phyloP scores from a whole-genome alignment of 2,113 vertebrate species.

The Nothocercus julius region DNA sequence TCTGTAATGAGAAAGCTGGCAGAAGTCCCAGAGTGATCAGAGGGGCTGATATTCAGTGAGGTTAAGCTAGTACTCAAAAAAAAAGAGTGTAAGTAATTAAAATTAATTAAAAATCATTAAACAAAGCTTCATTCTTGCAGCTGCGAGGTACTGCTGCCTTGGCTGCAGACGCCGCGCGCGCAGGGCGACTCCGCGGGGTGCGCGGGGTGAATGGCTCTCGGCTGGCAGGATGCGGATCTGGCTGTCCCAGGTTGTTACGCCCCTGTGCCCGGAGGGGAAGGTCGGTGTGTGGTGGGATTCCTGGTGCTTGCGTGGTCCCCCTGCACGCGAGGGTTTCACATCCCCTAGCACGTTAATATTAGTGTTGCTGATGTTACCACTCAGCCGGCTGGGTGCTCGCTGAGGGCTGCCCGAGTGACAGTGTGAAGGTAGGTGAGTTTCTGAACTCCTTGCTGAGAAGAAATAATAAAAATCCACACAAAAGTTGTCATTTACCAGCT shows the following conservation, averaged over 20 bases:
- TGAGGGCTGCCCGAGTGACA: too few species aligned
- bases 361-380: rapidly evolving
- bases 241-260: rapidly evolving
- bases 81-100: constrained; percentile 60
- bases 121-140: constrained; percentile 35
- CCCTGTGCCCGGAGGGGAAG: rapidly evolving
- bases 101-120: constrained; percentile 78
- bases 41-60: constrained; percentile 51
- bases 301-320: background rate
- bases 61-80: constrained; percentile 62
- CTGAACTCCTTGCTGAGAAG: background rate
- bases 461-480: background rate
- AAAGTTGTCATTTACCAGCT: background rate
- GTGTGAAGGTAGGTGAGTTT: background rate
- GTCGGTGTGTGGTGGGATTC: rapidly evolving
- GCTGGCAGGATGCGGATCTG: background rate
- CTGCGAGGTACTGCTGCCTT: constrained; percentile 27
- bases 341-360: rapidly evolving
- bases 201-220: rapidly evolving
- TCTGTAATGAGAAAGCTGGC: constrained; percentile 71
- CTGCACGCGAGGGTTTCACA: background rate
- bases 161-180: background rate
- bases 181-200: rapidly evolving
- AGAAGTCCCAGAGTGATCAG: constrained; percentile 66
- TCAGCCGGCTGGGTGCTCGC: rapidly evolving